These are phyloP conservation scores for Crypturellus tataupa DNA, from an alignment of 2,797 vertebrate species.

Conservation along the genomic window DNA sequence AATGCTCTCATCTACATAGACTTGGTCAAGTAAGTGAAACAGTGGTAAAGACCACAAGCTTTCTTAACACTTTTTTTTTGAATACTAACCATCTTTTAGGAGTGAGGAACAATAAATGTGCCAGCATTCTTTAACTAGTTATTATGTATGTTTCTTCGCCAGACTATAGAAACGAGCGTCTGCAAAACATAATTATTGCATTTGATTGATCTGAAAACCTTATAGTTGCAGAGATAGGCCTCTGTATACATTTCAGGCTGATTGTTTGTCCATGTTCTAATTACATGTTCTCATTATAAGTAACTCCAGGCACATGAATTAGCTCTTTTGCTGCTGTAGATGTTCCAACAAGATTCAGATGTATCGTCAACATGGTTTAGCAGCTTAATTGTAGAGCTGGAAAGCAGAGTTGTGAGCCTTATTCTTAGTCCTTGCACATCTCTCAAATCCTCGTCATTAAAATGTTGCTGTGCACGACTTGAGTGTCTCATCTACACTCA, in stretches of 20 bases:
- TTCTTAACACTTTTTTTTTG: neutral
- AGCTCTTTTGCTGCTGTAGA: conserved; percentile 34
- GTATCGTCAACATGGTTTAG: conserved; percentile 47
- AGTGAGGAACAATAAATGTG: neutral
- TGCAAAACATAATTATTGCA: conserved; percentile 27
- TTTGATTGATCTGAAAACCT: conserved; percentile 10
- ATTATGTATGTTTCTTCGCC: neutral
- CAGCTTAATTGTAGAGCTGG: conserved; percentile 41
- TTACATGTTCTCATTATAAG: conserved; percentile 46
- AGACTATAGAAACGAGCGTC: conserved; percentile 32
- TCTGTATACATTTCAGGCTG: neutral
- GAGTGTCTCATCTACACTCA: neutral
- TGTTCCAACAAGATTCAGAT: conserved; percentile 42
- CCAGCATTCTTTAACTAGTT: neutral
- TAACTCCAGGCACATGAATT: neutral
- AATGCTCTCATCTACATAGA: neutral
- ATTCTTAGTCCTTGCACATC: neutral
- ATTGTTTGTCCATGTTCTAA: conserved; percentile 29
- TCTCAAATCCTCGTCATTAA: neutral
- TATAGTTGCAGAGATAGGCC: neutral
- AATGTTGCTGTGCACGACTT: neutral
- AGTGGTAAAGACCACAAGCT: neutral
- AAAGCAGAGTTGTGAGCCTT: conserved; percentile 31
- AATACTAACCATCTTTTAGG: neutral
- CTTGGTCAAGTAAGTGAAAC: neutral